A percentile compares a stretch with the other conserved stretches of the same genome.
Conservation (phyloP, 2,888 invertebrate genomes). For the Glomeris marginata region DNA sequence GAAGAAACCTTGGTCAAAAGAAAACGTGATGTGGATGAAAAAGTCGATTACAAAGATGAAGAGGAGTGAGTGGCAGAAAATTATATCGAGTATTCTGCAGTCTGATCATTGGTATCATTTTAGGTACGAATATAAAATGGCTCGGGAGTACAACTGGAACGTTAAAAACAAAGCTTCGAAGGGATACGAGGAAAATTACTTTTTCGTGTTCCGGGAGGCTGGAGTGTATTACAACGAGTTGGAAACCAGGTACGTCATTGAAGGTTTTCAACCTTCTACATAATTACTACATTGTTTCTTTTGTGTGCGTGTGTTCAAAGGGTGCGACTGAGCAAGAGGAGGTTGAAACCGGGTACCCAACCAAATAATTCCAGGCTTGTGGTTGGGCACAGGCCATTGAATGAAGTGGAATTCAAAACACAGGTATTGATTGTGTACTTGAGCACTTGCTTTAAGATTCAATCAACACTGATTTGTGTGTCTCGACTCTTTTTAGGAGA, state of each 20-base stretch:
- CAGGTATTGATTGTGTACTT: constrained; percentile 34
- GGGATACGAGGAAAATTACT: constrained; percentile 95
- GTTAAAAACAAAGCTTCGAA: constrained; percentile 92
- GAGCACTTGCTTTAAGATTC: neutral
- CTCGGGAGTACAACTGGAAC: constrained; percentile 98
- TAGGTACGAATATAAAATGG: constrained; percentile 88
- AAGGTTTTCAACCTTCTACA: neutral
- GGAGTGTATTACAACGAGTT: constrained; percentile 89
- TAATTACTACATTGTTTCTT: neutral
- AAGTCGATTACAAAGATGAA: constrained; percentile 67
- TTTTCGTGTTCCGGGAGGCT: constrained; percentile 78
- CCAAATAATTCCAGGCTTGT: constrained; percentile 66
- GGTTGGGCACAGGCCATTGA: constrained; percentile 76
- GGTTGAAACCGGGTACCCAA: constrained; percentile 56
- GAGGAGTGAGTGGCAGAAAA: constrained; percentile 45
- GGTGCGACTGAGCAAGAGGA: constrained; percentile 80
- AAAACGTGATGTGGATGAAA: constrained; percentile 58
- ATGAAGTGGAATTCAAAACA: constrained; percentile 69
- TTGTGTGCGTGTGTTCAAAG: constrained; percentile 32
- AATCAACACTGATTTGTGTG: no score
- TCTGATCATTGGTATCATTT: constrained; percentile 16
- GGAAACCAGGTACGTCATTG: constrained; percentile 48
- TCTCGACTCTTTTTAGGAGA: constrained; percentile 22
- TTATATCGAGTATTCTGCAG: neutral
- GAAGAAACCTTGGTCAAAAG: constrained; percentile 83